These are phyloP conservation scores for Strix aluco DNA, from an alignment of 2,113 vertebrate species.

Conservation along the genomic window DNA sequence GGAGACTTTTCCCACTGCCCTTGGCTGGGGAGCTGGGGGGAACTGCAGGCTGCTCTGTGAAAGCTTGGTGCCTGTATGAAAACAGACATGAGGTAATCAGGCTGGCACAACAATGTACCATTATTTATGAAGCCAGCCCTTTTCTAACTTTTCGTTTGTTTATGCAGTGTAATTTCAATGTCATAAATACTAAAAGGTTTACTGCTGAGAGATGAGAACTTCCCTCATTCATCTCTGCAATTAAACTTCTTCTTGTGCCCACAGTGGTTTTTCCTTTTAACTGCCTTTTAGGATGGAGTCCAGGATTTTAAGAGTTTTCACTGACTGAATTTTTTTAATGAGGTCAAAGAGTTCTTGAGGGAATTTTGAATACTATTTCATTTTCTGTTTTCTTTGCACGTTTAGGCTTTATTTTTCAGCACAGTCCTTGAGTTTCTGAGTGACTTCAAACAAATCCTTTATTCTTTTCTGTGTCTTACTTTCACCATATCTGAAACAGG, in stretches of 20 bases:
- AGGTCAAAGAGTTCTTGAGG: constrained; percentile 52
- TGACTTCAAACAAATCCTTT: background rate
- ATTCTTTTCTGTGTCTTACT: background rate
- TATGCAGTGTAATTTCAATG: constrained; percentile 67
- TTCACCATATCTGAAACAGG: background rate
- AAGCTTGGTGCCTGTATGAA: background rate
- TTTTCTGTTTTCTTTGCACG: background rate
- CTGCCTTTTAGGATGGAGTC: constrained; percentile 70
- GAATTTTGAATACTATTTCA: constrained; percentile 13
- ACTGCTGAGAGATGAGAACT: constrained; percentile 66
- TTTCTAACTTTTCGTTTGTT: constrained; percentile 66
- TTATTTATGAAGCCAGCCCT: constrained; percentile 60
- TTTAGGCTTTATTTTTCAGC: background rate
- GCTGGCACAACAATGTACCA: constrained; percentile 32
- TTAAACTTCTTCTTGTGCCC: constrained; percentile 52
- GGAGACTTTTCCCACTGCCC: background rate
- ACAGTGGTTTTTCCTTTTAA: constrained; percentile 57
- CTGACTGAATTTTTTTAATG: constrained; percentile 30
- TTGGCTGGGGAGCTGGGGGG: background rate
- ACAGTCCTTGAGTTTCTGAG: background rate
- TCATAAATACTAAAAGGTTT: constrained; percentile 75
- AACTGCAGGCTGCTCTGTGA: background rate
- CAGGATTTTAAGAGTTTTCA: constrained; percentile 68
- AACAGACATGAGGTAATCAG: constrained; percentile 54
- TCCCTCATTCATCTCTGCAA: constrained; percentile 71